These are phyloP conservation scores for Trichomycterus rosablanca DNA, from an alignment of 2,113 vertebrate genomes.

Conservation along the genomic window DNA sequence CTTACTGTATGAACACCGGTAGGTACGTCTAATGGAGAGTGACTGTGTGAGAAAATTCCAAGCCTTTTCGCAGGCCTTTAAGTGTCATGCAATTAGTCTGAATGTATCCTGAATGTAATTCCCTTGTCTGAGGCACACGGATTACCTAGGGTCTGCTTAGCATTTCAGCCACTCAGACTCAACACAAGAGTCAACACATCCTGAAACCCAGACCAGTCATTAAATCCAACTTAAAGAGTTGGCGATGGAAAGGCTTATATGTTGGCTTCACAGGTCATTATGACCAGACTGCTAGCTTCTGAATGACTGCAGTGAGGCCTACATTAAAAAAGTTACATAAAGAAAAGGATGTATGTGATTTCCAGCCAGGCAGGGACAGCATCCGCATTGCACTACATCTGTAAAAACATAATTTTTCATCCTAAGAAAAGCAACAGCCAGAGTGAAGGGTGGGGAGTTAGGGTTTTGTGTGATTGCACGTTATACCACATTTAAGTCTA, in stretches of 20 bases:
- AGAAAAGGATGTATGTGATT: conserved; percentile 55
- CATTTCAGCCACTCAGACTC: not conserved
- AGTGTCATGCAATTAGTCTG: conserved; percentile 6
- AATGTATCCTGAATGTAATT: conserved; percentile 2
- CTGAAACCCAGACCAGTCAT: conserved; percentile 14
- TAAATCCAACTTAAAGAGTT: conserved; percentile 10
- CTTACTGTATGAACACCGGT: not conserved
- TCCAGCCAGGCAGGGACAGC: conserved; percentile 53
- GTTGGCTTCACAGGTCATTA: conserved; percentile 5
- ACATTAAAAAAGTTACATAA: conserved; percentile 13
- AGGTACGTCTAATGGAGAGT: not conserved
- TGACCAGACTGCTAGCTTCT: not conserved
- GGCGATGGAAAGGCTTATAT: not conserved
- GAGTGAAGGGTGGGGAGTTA: not conserved
- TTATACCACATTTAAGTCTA: not conserved
- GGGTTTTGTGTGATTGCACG: too few relatives aligned
- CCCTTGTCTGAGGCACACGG: not conserved
- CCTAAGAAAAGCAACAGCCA: conserved; percentile 29
- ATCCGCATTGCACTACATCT: conserved; percentile 62
- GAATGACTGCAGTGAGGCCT: not conserved
- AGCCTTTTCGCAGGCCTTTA: too few relatives aligned
- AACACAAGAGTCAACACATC: conserved; percentile 9
- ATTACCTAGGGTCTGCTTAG: not conserved
- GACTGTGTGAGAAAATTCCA: not conserved
- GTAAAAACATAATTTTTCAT: conserved; percentile 68